Percentiles rank a stretch among this genome's conserved stretches.
Conservation (phyloP, 2,888 invertebrate genomes). For the Acanthococcus lagerstroemiae region DNA sequence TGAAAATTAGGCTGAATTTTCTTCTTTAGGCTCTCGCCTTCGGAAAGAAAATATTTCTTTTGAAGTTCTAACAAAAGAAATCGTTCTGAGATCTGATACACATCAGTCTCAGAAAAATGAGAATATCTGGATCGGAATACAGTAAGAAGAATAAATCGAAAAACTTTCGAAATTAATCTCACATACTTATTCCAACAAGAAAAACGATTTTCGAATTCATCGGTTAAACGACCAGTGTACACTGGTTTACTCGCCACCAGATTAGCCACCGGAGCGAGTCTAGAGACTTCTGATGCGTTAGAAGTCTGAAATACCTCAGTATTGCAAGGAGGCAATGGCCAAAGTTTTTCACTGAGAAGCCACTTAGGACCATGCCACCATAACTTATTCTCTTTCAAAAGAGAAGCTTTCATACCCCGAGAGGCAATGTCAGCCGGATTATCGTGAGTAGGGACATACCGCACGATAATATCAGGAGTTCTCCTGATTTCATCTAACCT, state of each 20-base stretch:
- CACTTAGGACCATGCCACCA: neutral
- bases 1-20: neutral
- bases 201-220: neutral
- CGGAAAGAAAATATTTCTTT: neutral
- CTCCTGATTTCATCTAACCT: neutral
- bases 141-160: neutral
- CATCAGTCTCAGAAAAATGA: neutral
- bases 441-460: neutral
- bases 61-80: neutral
- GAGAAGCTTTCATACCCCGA: neutral
- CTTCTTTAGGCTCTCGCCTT: neutral
- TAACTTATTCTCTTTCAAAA: neutral
- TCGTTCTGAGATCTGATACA: neutral
- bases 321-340: conserved; percentile 5
- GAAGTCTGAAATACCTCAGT: neutral
- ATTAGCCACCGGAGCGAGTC: too few species aligned
- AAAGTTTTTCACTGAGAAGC: neutral
- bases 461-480: neutral
- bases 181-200: neutral
- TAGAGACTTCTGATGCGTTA: too few species aligned
- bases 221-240: too few species aligned
- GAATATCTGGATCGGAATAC: neutral
- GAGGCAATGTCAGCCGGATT: conserved; percentile 13
- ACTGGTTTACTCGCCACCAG: too few species aligned
- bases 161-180: too few species aligned